phyloP scores from a whole-genome alignment of 2,113 vertebrate species.

The Bubo blakistoni region DNA sequence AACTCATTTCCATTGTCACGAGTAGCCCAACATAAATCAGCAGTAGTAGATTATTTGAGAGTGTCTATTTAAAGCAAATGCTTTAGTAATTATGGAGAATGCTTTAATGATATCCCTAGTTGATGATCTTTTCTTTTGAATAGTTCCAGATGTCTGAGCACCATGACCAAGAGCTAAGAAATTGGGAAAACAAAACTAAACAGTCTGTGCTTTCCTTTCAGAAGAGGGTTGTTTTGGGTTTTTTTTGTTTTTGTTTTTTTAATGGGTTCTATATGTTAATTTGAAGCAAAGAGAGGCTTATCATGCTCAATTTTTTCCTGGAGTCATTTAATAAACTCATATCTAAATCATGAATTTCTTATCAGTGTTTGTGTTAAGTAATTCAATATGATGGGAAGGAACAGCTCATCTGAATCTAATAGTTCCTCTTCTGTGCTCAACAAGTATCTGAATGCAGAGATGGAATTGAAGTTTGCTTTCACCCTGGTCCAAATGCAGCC shows the following conservation, averaged over 20 bases:
- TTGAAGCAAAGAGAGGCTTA: conserved; percentile 51
- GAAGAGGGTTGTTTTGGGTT: neutral
- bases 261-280: neutral
- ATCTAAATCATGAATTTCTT: conserved; percentile 42
- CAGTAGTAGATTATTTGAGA: conserved; percentile 38
- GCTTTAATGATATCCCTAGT: conserved; percentile 59
- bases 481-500: neutral
- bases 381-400: conserved; percentile 45
- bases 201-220: conserved; percentile 25
- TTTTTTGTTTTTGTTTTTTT: neutral
- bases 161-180: neutral
- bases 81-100: conserved; percentile 44
- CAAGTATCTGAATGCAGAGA: neutral
- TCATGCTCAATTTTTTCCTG: conserved; percentile 19
- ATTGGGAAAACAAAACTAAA: conserved; percentile 38
- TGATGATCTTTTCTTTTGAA: conserved; percentile 52
- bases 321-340: conserved; percentile 35
- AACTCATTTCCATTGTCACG: conserved; percentile 32
- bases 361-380: conserved; percentile 55
- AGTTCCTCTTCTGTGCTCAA: neutral
- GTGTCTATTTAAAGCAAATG: conserved; percentile 60
- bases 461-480: neutral
- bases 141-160: conserved; percentile 69
- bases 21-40: conserved; percentile 8
- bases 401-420: conserved; percentile 8